Percentiles rank a stretch among this genome's conserved stretches.
These are phyloP conservation scores for Seira sanloemensis DNA, from an alignment of 2,888 invertebrate genomes.

Conservation along the genomic window DNA sequence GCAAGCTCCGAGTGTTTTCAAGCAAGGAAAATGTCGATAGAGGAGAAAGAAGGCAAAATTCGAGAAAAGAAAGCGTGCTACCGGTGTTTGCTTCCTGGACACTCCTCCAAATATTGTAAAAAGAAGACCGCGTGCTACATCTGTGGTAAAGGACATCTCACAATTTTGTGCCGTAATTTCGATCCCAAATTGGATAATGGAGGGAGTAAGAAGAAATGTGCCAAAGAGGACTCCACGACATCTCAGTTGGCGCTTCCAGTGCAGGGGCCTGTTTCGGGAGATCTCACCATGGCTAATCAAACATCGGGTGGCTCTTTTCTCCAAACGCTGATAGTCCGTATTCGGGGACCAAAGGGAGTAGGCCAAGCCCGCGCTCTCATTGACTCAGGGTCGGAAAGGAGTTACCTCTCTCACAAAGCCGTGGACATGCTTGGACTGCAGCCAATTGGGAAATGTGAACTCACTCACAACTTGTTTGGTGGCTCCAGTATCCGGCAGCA, in stretches of 20 bases:
- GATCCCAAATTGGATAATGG: neutral
- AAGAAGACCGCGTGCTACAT: conserved; percentile 67
- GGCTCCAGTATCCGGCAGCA: no score
- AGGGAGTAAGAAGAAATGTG: neutral
- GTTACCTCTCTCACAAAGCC: conserved; percentile 68
- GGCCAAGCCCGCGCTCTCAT: conserved; percentile 64
- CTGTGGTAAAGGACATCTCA: conserved; percentile 69
- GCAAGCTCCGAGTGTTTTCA: neutral
- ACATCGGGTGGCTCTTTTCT: conserved; percentile 21
- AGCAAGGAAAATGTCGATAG: conserved; percentile 32
- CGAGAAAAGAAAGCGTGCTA: conserved; percentile 71
- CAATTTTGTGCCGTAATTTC: conserved; percentile 68
- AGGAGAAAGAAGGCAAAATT: conserved; percentile 5
- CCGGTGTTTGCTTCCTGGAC: conserved; percentile 71
- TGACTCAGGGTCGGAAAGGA: conserved; percentile 72
- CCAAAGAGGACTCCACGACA: neutral
- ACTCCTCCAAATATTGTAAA: conserved; percentile 68
- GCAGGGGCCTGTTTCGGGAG: no score
- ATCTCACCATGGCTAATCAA: no score
- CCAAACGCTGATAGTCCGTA: conserved; percentile 69
- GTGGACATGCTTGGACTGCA: conserved; percentile 66
- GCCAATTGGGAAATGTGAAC: conserved; percentile 42
- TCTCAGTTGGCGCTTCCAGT: neutral
- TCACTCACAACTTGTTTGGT: conserved; percentile 71
- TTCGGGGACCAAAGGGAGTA: conserved; percentile 52